Conservation (phyloP, 2,888 invertebrate species). For the Rotaria macrura region DNA sequence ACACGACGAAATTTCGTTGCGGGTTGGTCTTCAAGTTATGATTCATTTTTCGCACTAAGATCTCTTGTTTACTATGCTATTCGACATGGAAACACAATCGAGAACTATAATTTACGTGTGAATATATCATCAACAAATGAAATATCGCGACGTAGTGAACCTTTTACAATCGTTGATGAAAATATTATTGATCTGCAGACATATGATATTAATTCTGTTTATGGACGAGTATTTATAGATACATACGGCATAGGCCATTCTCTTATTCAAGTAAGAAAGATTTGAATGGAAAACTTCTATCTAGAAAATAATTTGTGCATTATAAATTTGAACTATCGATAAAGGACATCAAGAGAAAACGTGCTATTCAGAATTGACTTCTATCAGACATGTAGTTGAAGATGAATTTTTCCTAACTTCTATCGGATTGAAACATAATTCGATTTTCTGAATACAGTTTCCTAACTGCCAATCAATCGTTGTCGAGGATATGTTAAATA, state of each 20-base stretch:
- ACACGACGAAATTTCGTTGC: constrained; percentile 46
- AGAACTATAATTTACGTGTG: constrained; percentile 24
- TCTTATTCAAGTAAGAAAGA: background rate
- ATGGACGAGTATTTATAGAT: background rate
- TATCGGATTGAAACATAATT: too few relatives aligned
- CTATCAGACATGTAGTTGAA: too few relatives aligned
- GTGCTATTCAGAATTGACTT: too few relatives aligned
- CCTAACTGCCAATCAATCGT: too few relatives aligned
- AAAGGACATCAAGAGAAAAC: too few relatives aligned
- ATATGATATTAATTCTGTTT: constrained; percentile 17
- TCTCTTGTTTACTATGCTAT: constrained; percentile 28
- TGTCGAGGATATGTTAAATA: too few relatives aligned
- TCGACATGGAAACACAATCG: constrained; percentile 25
- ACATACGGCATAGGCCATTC: background rate
- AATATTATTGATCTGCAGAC: constrained; percentile 30
- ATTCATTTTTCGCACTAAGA: constrained; percentile 31
- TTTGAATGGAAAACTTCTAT: too few relatives aligned
- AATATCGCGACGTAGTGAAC: background rate
- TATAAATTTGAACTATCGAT: too few relatives aligned
- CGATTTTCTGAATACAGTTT: too few relatives aligned
- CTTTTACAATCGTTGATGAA: constrained; percentile 10
- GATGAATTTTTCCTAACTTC: too few relatives aligned
- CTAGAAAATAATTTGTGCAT: too few relatives aligned
- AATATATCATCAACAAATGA: constrained; percentile 32
- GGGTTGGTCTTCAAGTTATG: constrained; percentile 37